Evolutionary conservation across 2,888 invertebrate genomes (phyloP), one percentile per base, ranked within the genome.

Genomic region (Sphinx pinastri): DNA sequence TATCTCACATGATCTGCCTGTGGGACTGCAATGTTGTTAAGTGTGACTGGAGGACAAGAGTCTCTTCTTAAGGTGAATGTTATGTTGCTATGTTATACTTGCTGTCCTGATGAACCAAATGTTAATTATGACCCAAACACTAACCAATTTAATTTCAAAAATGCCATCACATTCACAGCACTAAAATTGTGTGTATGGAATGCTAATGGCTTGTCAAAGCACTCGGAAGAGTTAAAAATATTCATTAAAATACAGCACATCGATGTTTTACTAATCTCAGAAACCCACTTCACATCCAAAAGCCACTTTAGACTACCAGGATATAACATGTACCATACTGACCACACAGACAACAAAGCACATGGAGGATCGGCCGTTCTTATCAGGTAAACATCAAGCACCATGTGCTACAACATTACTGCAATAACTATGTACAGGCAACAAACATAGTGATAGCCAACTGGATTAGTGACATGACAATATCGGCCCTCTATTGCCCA

Each of bases 341-440:
- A 70, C 12, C 78, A 81, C 55, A 78, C 80, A 0, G 78, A 79
- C 72, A 77, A 77, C 2, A 76, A 57, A n/a, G 75, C 76, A 31
- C 76, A 78, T 63, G 79, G 69, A 11, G 77, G 79, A n/a, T 71
- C 74, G 6, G 78, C 75, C 0, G 68, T 77, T 2, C 51, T 76
- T 0, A 71, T 77, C n/a, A 76, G 67, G 72, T 16, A 1, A 74
- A 70, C 16, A 74, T 77, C 0, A 77, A 74, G 70, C 76, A 77
- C 63, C 68, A 74, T 11, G 59, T 47, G 31, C 16, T 58, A 25
- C 66, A 45, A 45, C 14, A 57, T n/a, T 73, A 70, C 60, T 45
- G 54, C 10, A 72, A 68, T 59, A 70, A 70, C 3, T 38, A 71
- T n/a, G 66, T 75, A 10, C 76, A 76, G 72, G 74, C 76, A 8